phyloP scores from a whole-genome alignment of 2,113 vertebrate genomes.

The Alethe diademata region DNA sequence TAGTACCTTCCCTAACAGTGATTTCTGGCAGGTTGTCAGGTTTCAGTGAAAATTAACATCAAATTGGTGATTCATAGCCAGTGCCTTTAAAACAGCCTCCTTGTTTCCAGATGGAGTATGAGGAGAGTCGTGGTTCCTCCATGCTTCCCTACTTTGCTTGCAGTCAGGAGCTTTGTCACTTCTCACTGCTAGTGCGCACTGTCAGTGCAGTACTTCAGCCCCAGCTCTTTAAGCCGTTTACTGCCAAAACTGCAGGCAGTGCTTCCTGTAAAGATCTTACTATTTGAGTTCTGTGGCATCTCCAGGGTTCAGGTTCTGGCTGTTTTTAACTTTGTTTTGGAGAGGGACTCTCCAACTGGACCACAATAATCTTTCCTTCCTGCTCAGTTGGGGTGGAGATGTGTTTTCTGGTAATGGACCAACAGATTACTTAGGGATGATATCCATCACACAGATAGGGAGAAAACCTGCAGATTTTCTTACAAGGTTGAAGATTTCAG shows the following conservation, averaged over 20 bases:
- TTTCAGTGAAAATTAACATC: background rate
- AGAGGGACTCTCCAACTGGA: background rate
- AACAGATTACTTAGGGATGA: background rate
- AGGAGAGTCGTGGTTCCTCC: background rate
- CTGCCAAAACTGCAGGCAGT: background rate
- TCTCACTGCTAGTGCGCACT: background rate
- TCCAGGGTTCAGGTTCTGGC: background rate
- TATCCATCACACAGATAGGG: background rate
- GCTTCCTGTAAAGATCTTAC: background rate
- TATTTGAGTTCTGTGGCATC: background rate
- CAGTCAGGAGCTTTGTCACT: background rate
- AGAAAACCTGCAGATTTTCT: slow-evolving; percentile 21
- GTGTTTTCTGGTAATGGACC: background rate
- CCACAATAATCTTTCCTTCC: background rate
- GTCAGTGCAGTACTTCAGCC: background rate
- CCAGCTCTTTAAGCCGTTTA: background rate
- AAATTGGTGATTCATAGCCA: background rate
- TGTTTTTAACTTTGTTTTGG: background rate
- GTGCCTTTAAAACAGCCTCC: background rate
- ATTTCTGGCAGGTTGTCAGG: background rate
- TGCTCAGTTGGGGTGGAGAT: background rate
- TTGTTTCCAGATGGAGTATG: background rate
- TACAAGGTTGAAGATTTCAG: slow-evolving; percentile 1
- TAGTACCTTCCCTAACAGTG: background rate
- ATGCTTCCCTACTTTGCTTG: background rate